Conservation (phyloP, 2,113 vertebrate genomes). For the Physeter macrocephalus region DNA sequence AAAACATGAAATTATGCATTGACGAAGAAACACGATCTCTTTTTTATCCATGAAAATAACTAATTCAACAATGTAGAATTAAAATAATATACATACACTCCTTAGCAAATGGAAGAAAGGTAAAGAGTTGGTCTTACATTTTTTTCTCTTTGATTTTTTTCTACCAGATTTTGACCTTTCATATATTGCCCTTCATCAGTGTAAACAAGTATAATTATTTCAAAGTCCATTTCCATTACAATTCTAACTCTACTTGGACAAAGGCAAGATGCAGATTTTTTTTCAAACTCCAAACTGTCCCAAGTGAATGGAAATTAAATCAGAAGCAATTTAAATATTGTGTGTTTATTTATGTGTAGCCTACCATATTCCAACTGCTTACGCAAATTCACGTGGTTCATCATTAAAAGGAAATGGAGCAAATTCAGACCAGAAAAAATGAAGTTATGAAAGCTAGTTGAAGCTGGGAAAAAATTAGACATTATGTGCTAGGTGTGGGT, state of each 20-base stretch:
- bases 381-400: not conserved
- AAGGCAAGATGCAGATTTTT: not conserved
- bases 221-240: not conserved
- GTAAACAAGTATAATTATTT: not conserved
- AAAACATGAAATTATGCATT: not conserved
- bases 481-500: not conserved
- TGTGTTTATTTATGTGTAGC: not conserved
- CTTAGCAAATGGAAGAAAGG: not conserved
- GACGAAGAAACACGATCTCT: not conserved
- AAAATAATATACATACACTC: not conserved
- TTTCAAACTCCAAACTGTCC: not conserved
- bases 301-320: not conserved
- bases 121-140: not conserved
- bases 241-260: not conserved
- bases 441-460: not conserved
- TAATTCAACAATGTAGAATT: not conserved
- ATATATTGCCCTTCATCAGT: not conserved
- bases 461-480: not conserved
- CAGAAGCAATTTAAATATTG: not conserved
- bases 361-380: not conserved
- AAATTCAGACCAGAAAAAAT: conserved; percentile 14
- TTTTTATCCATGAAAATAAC: not conserved
- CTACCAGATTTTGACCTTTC: not conserved
- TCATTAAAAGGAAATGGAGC: not conserved
- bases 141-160: not conserved